Base-by-base conservation (phyloP, 2,797 vertebrate genomes). In the Siniperca undulata region DNA sequence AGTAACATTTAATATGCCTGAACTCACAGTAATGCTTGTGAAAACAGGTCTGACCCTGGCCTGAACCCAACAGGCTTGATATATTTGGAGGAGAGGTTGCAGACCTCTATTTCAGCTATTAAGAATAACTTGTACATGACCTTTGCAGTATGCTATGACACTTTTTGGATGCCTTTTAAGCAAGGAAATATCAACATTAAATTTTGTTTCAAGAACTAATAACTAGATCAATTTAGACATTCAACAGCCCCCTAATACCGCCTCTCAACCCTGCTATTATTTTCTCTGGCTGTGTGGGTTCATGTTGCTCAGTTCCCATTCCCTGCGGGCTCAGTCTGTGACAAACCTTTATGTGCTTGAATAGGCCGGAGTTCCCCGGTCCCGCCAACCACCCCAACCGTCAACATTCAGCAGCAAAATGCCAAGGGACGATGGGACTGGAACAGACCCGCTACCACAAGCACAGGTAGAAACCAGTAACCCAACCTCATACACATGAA, bases 361-460 rank as follows among this genome's bases (percentile, higher is more conserved):
- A 73, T 70, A 96, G 96, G 95, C 80, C 95, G 94, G 74, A 95
- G 94, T 86, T 96, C 96, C 22, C 96, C 96, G 0, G 94, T 93
- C 92, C 97, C 97, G 40, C 96, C 97, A 0, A 88, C 94, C 87
- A 96, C 96, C 22, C 97, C 98, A 27, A 97, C 97, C 0, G 97
- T 99, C 88, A 98, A 97, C 90, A 97, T 99, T 91, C 98, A 99
- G 80, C 98, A 99, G 81, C 97, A 97, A 86, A 98, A 97, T 78
- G 89, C 97, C 88, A 96, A 96, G 88, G 92, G 97, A 89, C 95
- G 96, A 5, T 99, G 99, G 99, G 97, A 99, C 85, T 99, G 99
- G 99, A 97, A 97, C 88, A 97, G 95, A 94, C 82, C 97, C 1
- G 93, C 93, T 6, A 84, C 93, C 20, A 87, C 95, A 93, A 96